A percentile compares a stretch with the other conserved stretches of the same genome.
phyloP scores from a whole-genome alignment of 2,113 vertebrate genomes.

The Hemicordylus capensis region DNA sequence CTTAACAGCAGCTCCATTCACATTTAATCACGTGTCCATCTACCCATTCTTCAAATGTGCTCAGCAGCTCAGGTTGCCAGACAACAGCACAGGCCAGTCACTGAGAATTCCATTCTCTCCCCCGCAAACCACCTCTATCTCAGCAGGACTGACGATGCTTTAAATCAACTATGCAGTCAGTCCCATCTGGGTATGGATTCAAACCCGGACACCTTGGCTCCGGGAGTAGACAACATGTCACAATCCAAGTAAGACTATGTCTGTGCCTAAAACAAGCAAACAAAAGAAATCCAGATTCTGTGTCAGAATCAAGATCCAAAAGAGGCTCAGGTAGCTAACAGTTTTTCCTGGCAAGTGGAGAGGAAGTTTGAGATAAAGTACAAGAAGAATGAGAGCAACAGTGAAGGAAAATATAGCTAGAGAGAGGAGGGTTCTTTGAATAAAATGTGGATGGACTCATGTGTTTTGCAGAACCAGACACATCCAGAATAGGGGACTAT shows the following conservation, averaged over 20 bases:
- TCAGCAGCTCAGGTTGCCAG: background rate
- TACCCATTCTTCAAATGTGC: background rate
- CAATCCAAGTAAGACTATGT: background rate
- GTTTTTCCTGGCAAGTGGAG: background rate
- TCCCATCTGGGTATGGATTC: background rate
- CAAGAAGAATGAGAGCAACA: background rate
- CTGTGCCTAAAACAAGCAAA: background rate
- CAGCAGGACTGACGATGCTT: too few relatives aligned
- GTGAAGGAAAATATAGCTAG: background rate
- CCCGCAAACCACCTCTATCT: too few relatives aligned
- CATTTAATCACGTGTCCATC: background rate
- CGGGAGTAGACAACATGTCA: background rate
- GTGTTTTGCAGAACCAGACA: background rate
- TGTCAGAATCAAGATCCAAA: background rate
- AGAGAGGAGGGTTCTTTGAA: background rate
- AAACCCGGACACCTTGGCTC: background rate
- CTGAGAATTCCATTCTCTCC: background rate
- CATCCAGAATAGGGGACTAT: background rate
- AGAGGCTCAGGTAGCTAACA: background rate
- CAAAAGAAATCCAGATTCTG: background rate
- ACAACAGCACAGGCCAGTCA: background rate
- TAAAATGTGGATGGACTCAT: background rate
- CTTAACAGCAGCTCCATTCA: background rate
- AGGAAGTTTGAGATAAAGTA: background rate
- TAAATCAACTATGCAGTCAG: background rate